phyloP scores from a whole-genome alignment of 2,888 invertebrate species.

The Chrysina gloriosa region DNA sequence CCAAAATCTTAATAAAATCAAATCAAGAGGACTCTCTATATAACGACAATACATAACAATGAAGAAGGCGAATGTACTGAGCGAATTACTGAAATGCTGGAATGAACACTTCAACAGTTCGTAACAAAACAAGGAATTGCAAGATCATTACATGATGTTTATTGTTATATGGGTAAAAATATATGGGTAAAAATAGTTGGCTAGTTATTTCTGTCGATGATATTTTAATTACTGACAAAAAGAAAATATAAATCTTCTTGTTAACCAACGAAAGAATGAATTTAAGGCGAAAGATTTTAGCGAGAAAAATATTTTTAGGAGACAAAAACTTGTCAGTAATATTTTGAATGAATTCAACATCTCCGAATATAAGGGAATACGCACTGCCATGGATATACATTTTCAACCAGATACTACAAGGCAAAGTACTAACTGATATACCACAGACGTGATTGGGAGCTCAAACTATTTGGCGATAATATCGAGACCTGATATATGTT shows the following conservation, averaged over 20 bases:
- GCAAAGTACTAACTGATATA: too few relatives aligned
- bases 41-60: background rate
- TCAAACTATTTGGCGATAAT: constrained; percentile 6
- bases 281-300: background rate
- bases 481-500: constrained; percentile 11
- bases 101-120: constrained; percentile 5
- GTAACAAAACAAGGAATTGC: too few relatives aligned
- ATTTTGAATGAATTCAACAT: background rate
- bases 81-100: background rate
- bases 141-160: too few relatives aligned
- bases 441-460: background rate
- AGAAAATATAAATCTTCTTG: background rate
- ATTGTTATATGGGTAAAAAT: too few relatives aligned
- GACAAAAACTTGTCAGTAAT: too few relatives aligned
- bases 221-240: background rate
- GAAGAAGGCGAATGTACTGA: background rate
- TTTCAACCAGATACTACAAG: background rate
- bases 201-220: background rate
- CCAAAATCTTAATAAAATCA: too few relatives aligned
- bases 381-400: background rate
- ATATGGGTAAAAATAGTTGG: background rate
- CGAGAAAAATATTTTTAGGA: background rate
- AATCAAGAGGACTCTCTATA: too few relatives aligned
- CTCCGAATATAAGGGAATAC: constrained; percentile 10
- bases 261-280: background rate